phyloP scores from a whole-genome alignment of 2,888 invertebrate genomes.

The Pharmacophagus antenor region DNA sequence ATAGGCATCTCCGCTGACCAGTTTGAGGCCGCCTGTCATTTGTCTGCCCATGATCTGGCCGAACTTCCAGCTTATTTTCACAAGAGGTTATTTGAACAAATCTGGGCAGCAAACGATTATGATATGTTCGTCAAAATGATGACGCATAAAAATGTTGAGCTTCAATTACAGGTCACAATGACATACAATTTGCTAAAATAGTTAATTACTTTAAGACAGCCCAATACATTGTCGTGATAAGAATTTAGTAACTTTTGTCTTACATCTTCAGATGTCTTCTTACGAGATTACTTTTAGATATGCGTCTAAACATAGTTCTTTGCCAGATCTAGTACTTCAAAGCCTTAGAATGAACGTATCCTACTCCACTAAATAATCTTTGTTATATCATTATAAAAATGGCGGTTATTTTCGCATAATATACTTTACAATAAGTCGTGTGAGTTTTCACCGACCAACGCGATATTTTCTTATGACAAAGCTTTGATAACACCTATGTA shows the following conservation, averaged over 20 bases:
- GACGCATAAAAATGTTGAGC: slow-evolving; percentile 94
- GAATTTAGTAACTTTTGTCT: neutral
- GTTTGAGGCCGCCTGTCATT: slow-evolving; percentile 89
- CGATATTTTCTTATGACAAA: too few species aligned
- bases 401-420: too few species aligned
- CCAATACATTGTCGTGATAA: neutral
- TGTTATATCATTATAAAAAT: too few species aligned
- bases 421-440: too few species aligned
- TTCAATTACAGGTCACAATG: slow-evolving; percentile 84
- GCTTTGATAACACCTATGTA: too few species aligned
- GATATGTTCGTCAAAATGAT: slow-evolving; percentile 95
- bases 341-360: too few species aligned
- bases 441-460: too few species aligned
- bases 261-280: neutral
- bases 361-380: too few species aligned
- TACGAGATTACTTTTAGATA: neutral
- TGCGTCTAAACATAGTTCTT: neutral
- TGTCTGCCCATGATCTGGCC: slow-evolving; percentile 69
- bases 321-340: too few species aligned
- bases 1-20: slow-evolving; percentile 93
- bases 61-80: slow-evolving; percentile 82
- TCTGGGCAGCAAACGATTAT: slow-evolving; percentile 96
- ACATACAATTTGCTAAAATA: neutral
- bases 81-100: slow-evolving; percentile 84
- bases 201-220: neutral